phyloP scores from a whole-genome alignment of 2,888 invertebrate species.

The Petrolisthes cinctipes region DNA sequence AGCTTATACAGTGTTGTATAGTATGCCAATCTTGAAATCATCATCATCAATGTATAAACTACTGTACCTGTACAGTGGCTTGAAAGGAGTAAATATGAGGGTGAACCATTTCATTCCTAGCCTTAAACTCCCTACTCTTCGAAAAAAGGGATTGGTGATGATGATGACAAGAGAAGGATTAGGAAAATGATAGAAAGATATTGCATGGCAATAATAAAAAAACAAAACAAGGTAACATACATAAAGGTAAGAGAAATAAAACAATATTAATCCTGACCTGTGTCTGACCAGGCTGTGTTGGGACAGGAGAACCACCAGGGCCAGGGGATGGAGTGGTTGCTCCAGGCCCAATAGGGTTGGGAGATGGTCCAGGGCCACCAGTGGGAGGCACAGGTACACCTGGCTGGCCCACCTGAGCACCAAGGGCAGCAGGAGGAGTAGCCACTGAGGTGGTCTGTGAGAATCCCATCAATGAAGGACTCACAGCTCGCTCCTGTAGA shows the following conservation, averaged over 20 bases:
- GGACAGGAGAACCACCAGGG: constrained; percentile 48
- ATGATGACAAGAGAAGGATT: neutral
- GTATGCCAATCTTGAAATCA: no score
- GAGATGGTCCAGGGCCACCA: constrained; percentile 51
- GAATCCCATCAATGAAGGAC: constrained; percentile 52
- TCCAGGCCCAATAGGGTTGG: constrained; percentile 32
- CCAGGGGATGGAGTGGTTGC: constrained; percentile 53
- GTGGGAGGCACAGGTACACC: constrained; percentile 21
- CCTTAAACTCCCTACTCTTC: no score
- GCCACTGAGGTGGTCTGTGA: constrained; percentile 33
- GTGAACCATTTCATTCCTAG: no score
- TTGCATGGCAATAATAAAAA: neutral
- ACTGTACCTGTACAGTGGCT: no score
- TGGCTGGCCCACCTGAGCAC: neutral
- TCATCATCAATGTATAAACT: no score
- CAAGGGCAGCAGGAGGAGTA: constrained; percentile 42
- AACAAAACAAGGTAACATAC: constrained; percentile 10
- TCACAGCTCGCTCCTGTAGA: constrained; percentile 58
- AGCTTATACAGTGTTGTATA: no score
- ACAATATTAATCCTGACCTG: neutral
- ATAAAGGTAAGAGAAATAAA: neutral
- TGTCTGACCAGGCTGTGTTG: constrained; percentile 69
- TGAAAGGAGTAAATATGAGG: no score
- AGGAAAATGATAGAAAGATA: neutral
- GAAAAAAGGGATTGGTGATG: no score